phyloP scores from a whole-genome alignment of 2,888 invertebrate species.

The Ectemnius lituratus region DNA sequence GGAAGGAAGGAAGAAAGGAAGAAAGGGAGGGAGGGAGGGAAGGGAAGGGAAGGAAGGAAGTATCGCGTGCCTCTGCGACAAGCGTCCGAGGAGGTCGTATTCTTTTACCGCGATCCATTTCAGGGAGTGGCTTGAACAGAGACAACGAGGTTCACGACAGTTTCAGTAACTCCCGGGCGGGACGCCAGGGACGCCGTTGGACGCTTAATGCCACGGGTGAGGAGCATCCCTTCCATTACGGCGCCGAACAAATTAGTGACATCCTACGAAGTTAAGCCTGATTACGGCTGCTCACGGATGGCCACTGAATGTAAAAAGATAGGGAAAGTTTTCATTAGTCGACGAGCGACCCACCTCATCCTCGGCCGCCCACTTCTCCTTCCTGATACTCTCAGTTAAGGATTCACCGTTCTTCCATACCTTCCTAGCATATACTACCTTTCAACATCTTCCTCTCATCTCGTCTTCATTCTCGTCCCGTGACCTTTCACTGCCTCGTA shows the following conservation, averaged over 20 bases:
- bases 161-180: conserved; percentile 10
- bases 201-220: no score
- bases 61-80: no score
- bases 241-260: conserved; percentile 67
- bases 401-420: neutral
- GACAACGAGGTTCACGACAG: conserved; percentile 9
- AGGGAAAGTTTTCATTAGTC: conserved; percentile 56
- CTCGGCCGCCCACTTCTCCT: neutral
- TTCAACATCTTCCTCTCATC: neutral
- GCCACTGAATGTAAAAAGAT: conserved; percentile 55
- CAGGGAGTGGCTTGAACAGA: neutral
- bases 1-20: no score
- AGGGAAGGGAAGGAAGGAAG: neutral
- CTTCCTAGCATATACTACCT: neutral
- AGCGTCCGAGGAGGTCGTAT: no score
- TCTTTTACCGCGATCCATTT: conserved; percentile 1
- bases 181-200: no score
- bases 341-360: neutral
- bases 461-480: neutral
- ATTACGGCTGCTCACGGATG: conserved; percentile 56
- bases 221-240: conserved; percentile 23
- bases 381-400: neutral
- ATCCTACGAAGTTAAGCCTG: conserved; percentile 61
- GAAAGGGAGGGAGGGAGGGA: conserved; percentile 36
- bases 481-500: neutral